These are phyloP conservation scores for Daubentonia madagascariensis DNA, from an alignment of 2,113 vertebrate genomes.

Conservation along the genomic window DNA sequence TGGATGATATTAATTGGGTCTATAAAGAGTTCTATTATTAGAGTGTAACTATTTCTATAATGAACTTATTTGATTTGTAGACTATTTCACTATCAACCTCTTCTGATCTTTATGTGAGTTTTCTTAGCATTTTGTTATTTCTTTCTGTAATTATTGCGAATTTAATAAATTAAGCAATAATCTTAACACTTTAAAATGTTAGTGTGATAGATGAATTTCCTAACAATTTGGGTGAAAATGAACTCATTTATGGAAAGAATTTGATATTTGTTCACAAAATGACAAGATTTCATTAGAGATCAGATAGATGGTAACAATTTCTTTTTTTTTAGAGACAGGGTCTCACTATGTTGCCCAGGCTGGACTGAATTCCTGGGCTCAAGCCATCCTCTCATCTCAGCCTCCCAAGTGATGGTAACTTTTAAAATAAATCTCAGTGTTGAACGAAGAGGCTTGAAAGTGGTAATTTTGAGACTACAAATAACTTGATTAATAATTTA, in stretches of 20 bases:
- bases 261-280: constrained; percentile 51
- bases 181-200: constrained; percentile 38
- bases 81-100: constrained; percentile 41
- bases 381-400: no score
- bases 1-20: constrained; percentile 45
- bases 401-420: neutral
- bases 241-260: constrained; percentile 18
- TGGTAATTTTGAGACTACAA: constrained; percentile 9
- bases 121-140: constrained; percentile 53
- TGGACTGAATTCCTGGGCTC: no score
- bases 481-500: constrained; percentile 32
- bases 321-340: no score
- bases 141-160: constrained; percentile 17
- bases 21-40: constrained; percentile 58
- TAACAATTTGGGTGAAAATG: constrained; percentile 44
- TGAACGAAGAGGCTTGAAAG: neutral
- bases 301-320: neutral
- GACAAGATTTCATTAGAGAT: neutral
- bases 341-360: no score
- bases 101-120: constrained; percentile 47
- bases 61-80: constrained; percentile 63
- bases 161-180: constrained; percentile 50
- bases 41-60: constrained; percentile 29
- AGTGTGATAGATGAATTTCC: constrained; percentile 1
- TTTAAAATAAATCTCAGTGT: constrained; percentile 8